These are phyloP conservation scores for Melopsittacus undulatus DNA, from an alignment of 2,797 vertebrate species.

Conservation along the genomic window DNA sequence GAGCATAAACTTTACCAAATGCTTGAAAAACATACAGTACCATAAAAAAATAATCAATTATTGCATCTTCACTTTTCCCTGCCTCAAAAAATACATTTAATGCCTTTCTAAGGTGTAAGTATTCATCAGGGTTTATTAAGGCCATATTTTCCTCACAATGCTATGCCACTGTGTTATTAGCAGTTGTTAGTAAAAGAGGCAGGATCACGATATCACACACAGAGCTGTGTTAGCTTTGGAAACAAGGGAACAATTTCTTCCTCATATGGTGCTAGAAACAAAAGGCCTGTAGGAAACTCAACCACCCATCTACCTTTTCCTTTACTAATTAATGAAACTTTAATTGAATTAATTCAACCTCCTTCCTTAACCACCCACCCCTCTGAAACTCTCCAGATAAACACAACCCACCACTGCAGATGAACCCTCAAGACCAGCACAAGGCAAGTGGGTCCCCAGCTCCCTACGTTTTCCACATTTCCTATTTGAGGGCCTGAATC, in stretches of 20 bases:
- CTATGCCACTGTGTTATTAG: neutral
- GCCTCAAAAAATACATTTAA: neutral
- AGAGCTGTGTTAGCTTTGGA: neutral
- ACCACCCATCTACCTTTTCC: neutral
- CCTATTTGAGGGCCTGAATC: neutral
- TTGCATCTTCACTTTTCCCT: neutral
- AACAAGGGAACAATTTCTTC: neutral
- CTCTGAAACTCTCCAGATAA: neutral
- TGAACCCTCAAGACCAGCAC: neutral
- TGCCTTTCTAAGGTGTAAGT: neutral
- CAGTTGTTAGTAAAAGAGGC: neutral
- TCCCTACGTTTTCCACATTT: fast-evolving
- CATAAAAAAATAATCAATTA: neutral
- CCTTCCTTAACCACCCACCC: neutral
- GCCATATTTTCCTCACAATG: neutral
- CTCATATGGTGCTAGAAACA: neutral
- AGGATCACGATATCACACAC: neutral
- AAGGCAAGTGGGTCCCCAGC: neutral
- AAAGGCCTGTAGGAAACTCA: neutral
- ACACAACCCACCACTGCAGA: neutral
- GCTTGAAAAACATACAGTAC: neutral
- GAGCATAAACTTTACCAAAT: neutral
- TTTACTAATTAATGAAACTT: neutral
- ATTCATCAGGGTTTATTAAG: neutral
- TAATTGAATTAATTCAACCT: neutral